Base-by-base conservation (phyloP, 2,113 vertebrate genomes). In the Cebus imitator region DNA sequence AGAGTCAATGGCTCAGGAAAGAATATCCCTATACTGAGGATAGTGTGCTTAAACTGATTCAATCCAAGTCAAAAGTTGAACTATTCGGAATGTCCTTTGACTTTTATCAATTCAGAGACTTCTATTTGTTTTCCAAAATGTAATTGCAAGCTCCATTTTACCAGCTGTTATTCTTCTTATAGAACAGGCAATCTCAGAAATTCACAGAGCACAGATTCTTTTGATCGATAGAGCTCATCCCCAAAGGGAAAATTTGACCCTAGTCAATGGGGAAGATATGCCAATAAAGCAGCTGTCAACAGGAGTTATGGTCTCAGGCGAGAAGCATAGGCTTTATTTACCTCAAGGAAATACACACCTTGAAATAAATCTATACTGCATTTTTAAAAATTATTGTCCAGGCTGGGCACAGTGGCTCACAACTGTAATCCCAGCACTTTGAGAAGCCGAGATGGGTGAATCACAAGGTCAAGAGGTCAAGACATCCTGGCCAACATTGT, bases 51-150 rank as follows among this genome's bases (percentile, higher is more conserved):
- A 81, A 45, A 95, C 1, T n/a, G 9, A 79, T 52, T 83, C 20
- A 55, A 20, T 27, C 18, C 35, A 68, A 58, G 58, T 55, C 11
- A 3, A 83, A 90, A 25, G 37, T 50, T 82, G 3, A 92, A 82
- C 32, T 25, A 40, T 21, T 86, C 37, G 27, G 3, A 78, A 52
- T 68, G 5, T 73, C 18, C 35, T 91, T 91, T 93, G 37, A 66
- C 45, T 95, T 96, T 83, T 64, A 66, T 45, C 6, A 61, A 68
- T 58, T 90, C 25, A 66, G 52, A 81, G 45, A 92, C 4, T 76
- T 93, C 43, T 21, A 73, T 61, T 55, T 79, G 25, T 91, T 94
- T 96, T 52, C 37, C 35, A 93, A 92, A 97, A 78, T 86, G 27
- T 40, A 72, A 75, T 8, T 70, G 5, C 13, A 30, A 43, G 13